Percentiles rank a stretch among this genome's conserved stretches.
phyloP scores from a whole-genome alignment of 2,113 vertebrate genomes.

The Rutilus rutilus region DNA sequence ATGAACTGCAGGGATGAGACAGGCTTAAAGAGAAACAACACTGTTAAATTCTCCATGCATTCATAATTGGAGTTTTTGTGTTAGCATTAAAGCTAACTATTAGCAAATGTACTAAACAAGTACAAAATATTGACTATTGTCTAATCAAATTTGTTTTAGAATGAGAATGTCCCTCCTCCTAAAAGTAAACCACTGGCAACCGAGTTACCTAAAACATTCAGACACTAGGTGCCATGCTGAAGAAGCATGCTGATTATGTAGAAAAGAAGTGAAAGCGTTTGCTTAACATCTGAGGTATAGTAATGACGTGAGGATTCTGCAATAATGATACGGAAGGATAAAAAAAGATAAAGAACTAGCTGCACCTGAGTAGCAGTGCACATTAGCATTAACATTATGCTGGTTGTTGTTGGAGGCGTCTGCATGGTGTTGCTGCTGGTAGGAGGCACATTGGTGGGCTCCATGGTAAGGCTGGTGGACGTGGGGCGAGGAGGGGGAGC shows the following conservation, averaged over 20 bases:
- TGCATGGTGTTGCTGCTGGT: conserved; percentile 79
- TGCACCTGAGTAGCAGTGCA: conserved; percentile 91
- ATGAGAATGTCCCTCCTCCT: background rate
- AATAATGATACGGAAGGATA: background rate
- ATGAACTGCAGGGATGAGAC: background rate
- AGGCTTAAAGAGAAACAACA: background rate
- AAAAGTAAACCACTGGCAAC: too few relatives aligned
- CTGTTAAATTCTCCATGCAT: background rate
- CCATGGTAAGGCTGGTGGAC: conserved; percentile 72
- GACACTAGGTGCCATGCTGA: background rate
- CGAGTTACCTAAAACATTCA: too few relatives aligned
- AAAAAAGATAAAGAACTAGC: conserved; percentile 29
- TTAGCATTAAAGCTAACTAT: conserved; percentile 9
- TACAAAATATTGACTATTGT: too few relatives aligned
- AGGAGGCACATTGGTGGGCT: conserved; percentile 85
- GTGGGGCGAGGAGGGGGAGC: conserved; percentile 68
- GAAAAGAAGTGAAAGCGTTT: conserved; percentile 49
- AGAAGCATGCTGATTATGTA: background rate
- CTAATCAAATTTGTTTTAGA: background rate
- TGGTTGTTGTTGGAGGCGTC: conserved; percentile 83
- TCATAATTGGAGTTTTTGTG: background rate
- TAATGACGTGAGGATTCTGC: conserved; percentile 22
- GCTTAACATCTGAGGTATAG: background rate
- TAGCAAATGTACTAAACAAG: background rate
- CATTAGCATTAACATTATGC: conserved; percentile 79